Base-by-base conservation (phyloP, 1,140 invertebrate genomes). In the Manduca sexta region DNA sequence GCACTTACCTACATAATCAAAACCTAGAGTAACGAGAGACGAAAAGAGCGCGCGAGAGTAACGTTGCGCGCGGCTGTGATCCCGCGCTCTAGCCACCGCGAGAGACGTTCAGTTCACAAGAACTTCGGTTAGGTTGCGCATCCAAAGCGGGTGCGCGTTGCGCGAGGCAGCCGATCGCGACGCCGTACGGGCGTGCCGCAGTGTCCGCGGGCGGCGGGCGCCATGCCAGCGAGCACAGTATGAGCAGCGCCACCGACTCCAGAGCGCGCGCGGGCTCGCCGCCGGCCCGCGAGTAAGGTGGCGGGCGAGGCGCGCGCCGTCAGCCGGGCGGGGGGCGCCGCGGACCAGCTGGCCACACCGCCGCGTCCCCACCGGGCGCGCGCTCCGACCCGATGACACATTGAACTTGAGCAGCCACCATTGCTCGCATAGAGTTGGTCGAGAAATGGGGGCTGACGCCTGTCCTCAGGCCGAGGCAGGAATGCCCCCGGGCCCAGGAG, bases 361-460 rank as follows among this genome's bases (percentile, higher is more conserved):
- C 67, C 60, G 61, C 65, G 61, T 60, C 69, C 59, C 65, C 63
- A 52, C 64, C 59, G 63, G 70, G 61, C 57, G 54, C 60, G 54
- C 30, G 59, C 77, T 71, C 66, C 74, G 72, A 79, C 56, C 74
- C 74, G 69, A 84, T 84, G 81, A 80, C 74, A 72, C 60, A 75
- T 81, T 78, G 70, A 70, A 45, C 51, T 82, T 69, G 76, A 82
- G 59, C 77, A 79, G 90, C 89, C 93, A 95, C 93, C 92, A 96
- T 96, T 96, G 94, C 94, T 90, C 93, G 94, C 89, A 93, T 95
- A 93, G 94, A 95, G 91, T 94, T 95, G 88, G 92, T 95, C 88
- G 94, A 95, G 90, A 94, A 94, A 95, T 96, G 94, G 94, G 94
- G 94, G 92, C 93, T 95, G 88, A 95, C 94, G 90, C 94, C 94